Evolutionary conservation across 2,797 vertebrate genomes (phyloP), one percentile per base, ranked within the genome.

Genomic region (Lophotriccus pileatus): DNA sequence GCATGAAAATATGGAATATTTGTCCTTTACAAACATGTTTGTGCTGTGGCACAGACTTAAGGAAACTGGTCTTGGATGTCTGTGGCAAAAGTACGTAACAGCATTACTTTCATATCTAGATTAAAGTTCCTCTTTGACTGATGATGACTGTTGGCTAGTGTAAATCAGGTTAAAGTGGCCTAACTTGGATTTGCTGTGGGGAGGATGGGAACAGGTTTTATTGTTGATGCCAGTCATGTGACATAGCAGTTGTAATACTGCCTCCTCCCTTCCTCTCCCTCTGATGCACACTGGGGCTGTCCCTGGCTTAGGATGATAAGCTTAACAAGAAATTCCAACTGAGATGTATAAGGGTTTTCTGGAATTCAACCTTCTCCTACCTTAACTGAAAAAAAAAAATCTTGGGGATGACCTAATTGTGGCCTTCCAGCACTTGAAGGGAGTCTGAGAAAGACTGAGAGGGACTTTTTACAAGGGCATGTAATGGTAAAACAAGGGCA

Each of bases 271-370:
- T 89, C 41, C 24, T 72, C 43, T 76, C 50, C 20, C 27, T 36
- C 62, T 1, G 2, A 46, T 49, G 59, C 37, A 56, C 0, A 0
- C 2, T 78, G 44, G 16, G 18, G 39, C 37, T 84, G 52, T 27
- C 44, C n/a, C 32, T 68, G 44, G 7, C 0, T 72, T 70, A 74
- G 58, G 44, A 24, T 39, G 20, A 60, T 68, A 44, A 92, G 43
- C 12, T 77, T 58, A 37, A n/a, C 4, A 11, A 70, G 47, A 63
- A 92, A 67, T 32, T 69, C 34, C 30, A 86, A 37, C 14, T 50
- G 41, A 63, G 30, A 53, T 24, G 17, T 28, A 3, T 44, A 37
- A 69, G 12, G 43, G 11, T 32, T 87, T 56, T 78, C 15, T 62
- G 67, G 41, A 90, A 64, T 68, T 37, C n/a, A 72, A 4, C 43